A percentile compares a stretch with the other conserved stretches of the same genome.
These are phyloP conservation scores for Drosophila funebris DNA, from an alignment of 1,140 invertebrate genomes.

Conservation along the genomic window DNA sequence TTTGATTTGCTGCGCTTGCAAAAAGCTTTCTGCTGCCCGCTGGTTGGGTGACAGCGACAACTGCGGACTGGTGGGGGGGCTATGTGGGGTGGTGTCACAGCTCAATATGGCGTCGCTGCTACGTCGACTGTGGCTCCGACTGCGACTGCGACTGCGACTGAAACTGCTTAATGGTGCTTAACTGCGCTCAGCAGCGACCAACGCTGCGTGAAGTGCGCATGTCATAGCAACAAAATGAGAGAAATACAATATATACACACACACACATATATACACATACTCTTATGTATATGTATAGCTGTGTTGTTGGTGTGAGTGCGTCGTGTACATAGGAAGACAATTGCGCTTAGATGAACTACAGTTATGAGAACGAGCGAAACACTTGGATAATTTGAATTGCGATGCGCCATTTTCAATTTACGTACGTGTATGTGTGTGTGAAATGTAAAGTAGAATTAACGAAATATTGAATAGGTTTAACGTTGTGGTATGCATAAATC, in stretches of 20 bases:
- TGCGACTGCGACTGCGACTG: conserved; percentile 48
- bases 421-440: background rate
- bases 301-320: conserved; percentile 22
- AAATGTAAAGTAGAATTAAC: background rate
- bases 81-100: conserved; percentile 15
- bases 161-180: conserved; percentile 76
- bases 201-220: conserved; percentile 72
- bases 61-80: background rate
- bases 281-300: conserved; percentile 1
- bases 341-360: conserved; percentile 39
- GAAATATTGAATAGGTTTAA: background rate
- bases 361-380: conserved; percentile 41
- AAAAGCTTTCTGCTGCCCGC: conserved; percentile 69
- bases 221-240: conserved; percentile 35
- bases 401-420: conserved; percentile 39
- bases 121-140: conserved; percentile 51
- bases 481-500: background rate
- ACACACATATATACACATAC: background rate
- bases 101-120: conserved; percentile 70
- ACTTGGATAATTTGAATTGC: conserved; percentile 32
- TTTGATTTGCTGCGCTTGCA: conserved; percentile 82
- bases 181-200: conserved; percentile 46
- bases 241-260: conserved; percentile 37
- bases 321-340: conserved; percentile 69
- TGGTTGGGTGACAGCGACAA: conserved; percentile 59